Evolutionary conservation across 1,140 invertebrate species (phyloP).

Genomic region (Drosophila obscura): DNA sequence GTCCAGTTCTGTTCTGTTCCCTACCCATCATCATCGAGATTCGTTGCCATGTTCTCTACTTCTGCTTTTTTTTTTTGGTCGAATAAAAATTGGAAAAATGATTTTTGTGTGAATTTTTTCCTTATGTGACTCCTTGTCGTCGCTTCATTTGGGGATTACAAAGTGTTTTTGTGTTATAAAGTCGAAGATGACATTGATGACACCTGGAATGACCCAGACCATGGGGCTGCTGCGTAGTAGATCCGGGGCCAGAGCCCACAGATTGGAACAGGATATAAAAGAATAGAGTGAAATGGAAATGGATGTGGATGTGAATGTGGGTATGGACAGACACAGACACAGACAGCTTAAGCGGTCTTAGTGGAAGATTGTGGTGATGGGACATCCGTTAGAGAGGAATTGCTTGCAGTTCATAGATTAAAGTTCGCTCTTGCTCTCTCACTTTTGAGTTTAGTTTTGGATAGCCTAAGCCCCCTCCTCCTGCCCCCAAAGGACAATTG

Average conservation of each 20-base stretch:
- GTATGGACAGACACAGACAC: conserved; percentile 48
- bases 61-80: background rate
- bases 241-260: background rate
- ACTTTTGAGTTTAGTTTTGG: conserved; percentile 3
- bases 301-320: background rate
- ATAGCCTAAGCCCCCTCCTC: no score
- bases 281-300: no score
- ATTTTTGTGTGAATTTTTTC: conserved; percentile 20
- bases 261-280: no score
- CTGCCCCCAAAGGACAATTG: background rate
- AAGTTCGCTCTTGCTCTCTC: background rate
- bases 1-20: background rate
- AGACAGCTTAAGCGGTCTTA: conserved; percentile 59
- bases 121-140: conserved; percentile 37
- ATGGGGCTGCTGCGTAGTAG: no score
- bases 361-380: conserved; percentile 20
- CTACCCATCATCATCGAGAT: background rate
- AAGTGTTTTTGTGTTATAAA: conserved; percentile 83
- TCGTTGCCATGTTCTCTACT: conserved; percentile 3
- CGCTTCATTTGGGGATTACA: conserved; percentile 82
- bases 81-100: conserved; percentile 29
- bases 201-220: conserved; percentile 68
- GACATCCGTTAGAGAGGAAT: no score
- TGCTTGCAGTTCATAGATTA: background rate
- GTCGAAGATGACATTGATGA: conserved; percentile 82